Evolutionary conservation across 2,888 invertebrate species (phyloP), one percentile per base, ranked within the genome.

Genomic region (Sesia apiformis): DNA sequence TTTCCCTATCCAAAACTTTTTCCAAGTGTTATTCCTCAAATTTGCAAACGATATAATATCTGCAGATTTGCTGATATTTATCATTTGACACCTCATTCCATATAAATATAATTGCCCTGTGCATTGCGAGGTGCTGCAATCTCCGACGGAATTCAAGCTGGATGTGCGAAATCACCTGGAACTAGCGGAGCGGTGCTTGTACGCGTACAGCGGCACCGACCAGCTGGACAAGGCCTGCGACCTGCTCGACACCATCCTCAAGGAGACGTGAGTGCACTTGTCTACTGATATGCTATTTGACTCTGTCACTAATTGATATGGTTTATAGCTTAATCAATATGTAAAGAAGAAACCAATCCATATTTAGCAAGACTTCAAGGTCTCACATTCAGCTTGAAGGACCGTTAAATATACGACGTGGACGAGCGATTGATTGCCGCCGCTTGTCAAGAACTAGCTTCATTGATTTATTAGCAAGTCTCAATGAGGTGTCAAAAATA

Each of bases 161-260:
- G 90, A 91, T 54, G 82, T 91, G 4, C 82, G 90, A n/a, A 91
- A 92, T 46, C 81, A 92, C 55, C 84, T 93, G 63, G 82, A 84
- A 49, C 64, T 94, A 55, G 93, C 92, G 0, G 84, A 94, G 62
- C 91, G 92, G 57, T 94, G 94, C 63, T 76, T 95, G 57, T 92
- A 93, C 72, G 90, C 91, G n/a, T 92, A 93, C 78, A 80, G 86
- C 54, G 89, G 91, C 64, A 85, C 90, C 53, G 91, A 93, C 51
- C 93, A 94, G 76, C 86, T 93, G 7, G 86, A 90, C 40, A 85
- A 91, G 66, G 93, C 93, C 3, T 90, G 90, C 66, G 89, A 90
- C 57, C 89, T 95, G 58, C 85, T 94, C 39, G 90, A 91, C 63
- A 79, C 85, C 0, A 73, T 90, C 58, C 66, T 85, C 1, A 78